A percentile compares a stretch with the other conserved stretches of the same genome.
Evolutionary conservation across 2,888 invertebrate genomes (phyloP).

Genomic region (Tinea trinotella): DNA sequence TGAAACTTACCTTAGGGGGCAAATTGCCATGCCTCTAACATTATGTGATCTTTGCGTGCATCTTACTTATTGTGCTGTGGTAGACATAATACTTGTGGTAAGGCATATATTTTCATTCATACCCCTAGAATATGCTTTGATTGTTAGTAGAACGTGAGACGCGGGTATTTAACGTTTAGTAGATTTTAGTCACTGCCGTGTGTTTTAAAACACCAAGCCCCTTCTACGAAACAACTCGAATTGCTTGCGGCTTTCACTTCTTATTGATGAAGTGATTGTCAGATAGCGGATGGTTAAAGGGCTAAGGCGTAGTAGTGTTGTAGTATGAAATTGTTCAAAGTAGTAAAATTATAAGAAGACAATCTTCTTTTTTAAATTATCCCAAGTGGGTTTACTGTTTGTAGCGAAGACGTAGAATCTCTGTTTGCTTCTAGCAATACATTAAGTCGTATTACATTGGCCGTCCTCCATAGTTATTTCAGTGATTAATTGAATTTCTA

Average conservation of each 20-base stretch:
- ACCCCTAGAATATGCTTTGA: background rate
- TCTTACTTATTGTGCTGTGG: background rate
- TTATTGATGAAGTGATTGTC: too few relatives aligned
- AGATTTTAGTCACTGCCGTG: background rate
- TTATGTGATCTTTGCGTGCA: background rate
- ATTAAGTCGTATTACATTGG: background rate
- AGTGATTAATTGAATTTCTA: background rate
- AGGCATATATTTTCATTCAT: constrained; percentile 54
- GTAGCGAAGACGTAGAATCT: background rate
- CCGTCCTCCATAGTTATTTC: background rate
- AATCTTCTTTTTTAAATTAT: background rate
- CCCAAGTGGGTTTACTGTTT: background rate
- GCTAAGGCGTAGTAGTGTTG: background rate
- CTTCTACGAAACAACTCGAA: constrained; percentile 37
- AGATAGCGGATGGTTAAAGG: too few relatives aligned
- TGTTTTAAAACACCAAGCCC: background rate
- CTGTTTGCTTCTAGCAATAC: background rate
- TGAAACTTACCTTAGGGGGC: too few relatives aligned
- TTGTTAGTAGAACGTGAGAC: background rate
- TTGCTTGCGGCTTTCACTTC: too few relatives aligned
- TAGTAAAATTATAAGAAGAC: background rate
- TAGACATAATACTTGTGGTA: background rate
- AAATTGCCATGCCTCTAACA: too few relatives aligned
- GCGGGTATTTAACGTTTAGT: background rate
- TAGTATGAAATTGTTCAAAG: background rate